phyloP scores from a whole-genome alignment of 2,113 vertebrate species.

The Stictonetta naevosa region DNA sequence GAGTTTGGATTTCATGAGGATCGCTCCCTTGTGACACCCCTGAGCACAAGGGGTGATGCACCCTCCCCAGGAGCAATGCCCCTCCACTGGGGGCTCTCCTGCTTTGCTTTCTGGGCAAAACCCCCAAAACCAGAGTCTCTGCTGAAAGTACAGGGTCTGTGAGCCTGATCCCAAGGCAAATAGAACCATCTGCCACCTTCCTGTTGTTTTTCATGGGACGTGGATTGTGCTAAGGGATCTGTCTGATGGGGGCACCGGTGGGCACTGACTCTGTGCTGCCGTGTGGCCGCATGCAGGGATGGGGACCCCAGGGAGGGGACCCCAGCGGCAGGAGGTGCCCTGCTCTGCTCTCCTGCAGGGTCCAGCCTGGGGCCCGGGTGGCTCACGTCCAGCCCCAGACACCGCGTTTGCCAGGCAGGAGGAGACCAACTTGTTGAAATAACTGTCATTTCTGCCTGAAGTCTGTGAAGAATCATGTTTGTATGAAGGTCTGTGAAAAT shows the following conservation, averaged over 20 bases:
- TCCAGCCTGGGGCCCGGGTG: neutral
- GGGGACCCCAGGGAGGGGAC: neutral
- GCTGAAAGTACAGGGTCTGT: neutral
- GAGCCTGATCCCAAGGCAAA: neutral
- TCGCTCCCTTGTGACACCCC: neutral
- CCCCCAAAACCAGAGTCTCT: neutral
- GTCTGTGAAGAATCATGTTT: accelerated
- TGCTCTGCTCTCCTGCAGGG: too few relatives aligned
- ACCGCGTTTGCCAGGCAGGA: neutral
- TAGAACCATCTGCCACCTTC: too few relatives aligned
- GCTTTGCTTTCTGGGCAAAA: neutral
- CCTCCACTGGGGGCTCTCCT: neutral
- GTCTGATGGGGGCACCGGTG: accelerated
- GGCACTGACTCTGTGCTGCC: neutral
- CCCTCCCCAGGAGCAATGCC: neutral
- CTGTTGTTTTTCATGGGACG: neutral
- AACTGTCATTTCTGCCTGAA: neutral
- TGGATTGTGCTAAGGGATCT: neutral
- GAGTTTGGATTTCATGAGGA: neutral
- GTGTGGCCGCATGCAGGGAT: accelerated
- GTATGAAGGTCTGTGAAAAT: accelerated
- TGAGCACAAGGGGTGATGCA: accelerated
- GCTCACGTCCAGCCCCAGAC: neutral
- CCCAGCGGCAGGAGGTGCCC: accelerated
- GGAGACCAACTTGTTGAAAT: too few relatives aligned